Evolutionary conservation across 1,140 invertebrate species (phyloP), one percentile per base, ranked within the genome.

Genomic region (Euwallacea fornicatus): DNA sequence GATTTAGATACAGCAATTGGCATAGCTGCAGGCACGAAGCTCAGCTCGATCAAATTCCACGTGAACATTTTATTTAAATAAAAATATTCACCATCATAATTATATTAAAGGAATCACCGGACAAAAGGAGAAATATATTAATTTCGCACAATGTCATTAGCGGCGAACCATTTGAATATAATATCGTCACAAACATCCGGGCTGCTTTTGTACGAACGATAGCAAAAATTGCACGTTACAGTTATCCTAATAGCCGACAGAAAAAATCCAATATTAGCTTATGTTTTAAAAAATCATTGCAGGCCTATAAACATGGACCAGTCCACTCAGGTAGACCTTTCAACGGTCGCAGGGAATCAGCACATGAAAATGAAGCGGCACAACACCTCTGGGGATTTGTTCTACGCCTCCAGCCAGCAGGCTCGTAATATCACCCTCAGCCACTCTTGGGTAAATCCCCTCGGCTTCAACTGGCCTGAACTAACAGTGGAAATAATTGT

Each of bases 241-340:
- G 54, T n/a, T 13, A 33, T 33, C 4, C 21, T 33, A 33, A 33
- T 33, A 33, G 1, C 4, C 21, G 21, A 33, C 21, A 33, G 1
- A 33, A 33, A n/a, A 11, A 50, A 11, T 50, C 46, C 13, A 13
- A 50, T 13, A 50, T 2, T 50, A 10, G 46, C 46, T 50, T 50
- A 11, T 11, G 13, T 13, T 2, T n/a, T 11, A 50, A 50, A 50
- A 50, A 50, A 50, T 50, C 6, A 50, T 50, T 50, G 9, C 13
- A 50, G 46, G 9, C 6, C 9, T 50, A 33, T 33, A 50, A 50
- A 50, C 2, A 63, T 64, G 74, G 78, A 80, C 58, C 77, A 77
- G 73, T 76, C 77, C 7, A 79, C 78, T 7, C 79, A 80, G 72
- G 79, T 78, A 9, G 75, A 76, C 65, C 78, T 80, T 69, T 76